Conservation (phyloP, 2,113 vertebrate species). For the Tetraodon nigroviridis region DNA sequence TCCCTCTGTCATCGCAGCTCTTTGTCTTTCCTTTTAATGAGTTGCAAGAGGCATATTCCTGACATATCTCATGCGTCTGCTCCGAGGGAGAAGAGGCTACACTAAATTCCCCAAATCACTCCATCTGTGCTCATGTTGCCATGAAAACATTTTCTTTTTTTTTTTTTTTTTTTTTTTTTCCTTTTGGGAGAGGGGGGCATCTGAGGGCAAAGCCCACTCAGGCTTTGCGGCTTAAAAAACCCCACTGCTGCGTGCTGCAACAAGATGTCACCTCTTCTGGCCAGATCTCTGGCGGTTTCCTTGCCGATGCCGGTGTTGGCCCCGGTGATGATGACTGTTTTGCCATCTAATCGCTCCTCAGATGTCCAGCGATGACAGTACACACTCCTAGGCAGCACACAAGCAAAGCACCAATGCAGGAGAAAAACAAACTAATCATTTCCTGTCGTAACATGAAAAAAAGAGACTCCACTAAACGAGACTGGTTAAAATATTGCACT, state of each 20-base stretch:
- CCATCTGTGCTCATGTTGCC: not conserved
- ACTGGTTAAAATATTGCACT: not conserved
- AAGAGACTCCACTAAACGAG: not conserved
- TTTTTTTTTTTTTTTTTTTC: too few species aligned
- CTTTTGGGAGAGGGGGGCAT: constrained; percentile 14
- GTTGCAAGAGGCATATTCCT: constrained; percentile 2
- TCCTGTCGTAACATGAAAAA: not conserved
- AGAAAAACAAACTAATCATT: not conserved
- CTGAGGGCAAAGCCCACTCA: constrained; percentile 14
- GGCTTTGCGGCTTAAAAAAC: constrained; percentile 16
- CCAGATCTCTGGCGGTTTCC: constrained; percentile 74
- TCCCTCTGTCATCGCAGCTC: constrained; percentile 46
- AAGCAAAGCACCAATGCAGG: not conserved
- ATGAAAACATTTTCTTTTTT: constrained; percentile 16
- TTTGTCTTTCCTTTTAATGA: constrained; percentile 12
- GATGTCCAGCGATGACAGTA: constrained; percentile 69
- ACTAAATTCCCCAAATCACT: not conserved
- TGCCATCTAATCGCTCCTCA: constrained; percentile 68
- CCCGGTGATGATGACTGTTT: constrained; percentile 75
- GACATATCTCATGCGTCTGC: too few species aligned
- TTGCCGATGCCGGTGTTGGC: constrained; percentile 79
- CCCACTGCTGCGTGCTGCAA: not conserved
- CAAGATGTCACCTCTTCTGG: constrained; percentile 67
- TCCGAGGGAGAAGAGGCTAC: too few species aligned
- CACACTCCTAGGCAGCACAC: constrained; percentile 29